Conservation (phyloP, 2,797 vertebrate genomes). For the Argentina silus region DNA sequence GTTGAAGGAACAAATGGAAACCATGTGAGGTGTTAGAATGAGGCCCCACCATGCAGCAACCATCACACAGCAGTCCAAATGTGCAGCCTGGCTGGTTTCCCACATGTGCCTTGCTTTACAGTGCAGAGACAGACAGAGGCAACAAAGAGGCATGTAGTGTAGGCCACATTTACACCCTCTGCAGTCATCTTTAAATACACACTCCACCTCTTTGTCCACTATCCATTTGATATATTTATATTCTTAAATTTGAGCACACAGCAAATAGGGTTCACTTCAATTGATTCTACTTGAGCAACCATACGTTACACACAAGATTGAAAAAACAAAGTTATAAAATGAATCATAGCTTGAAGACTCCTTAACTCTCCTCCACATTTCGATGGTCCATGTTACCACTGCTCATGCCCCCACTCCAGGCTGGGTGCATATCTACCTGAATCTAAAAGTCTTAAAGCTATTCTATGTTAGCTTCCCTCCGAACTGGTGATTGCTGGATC, state of each 20-base stretch:
- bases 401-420: no score
- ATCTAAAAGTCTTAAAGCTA: no score
- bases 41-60: constrained; percentile 6
- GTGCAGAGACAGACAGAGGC: constrained; percentile 4
- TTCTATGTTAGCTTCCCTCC: constrained; percentile 39
- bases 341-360: no score
- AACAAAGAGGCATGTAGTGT: background rate
- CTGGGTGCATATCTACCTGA: no score
- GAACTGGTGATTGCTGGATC: constrained; percentile 39
- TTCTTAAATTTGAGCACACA: background rate
- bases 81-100: background rate
- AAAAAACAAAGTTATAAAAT: constrained; percentile 39
- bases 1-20: constrained; percentile 41
- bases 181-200: background rate
- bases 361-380: no score
- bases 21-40: constrained; percentile 34
- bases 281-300: constrained; percentile 17
- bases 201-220: background rate
- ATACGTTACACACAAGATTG: background rate
- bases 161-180: background rate
- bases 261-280: background rate
- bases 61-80: constrained; percentile 8
- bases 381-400: no score
- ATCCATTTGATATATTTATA: background rate
- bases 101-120: background rate